Conservation (phyloP, 2,113 vertebrate species). For the Semnornis frantzii region DNA sequence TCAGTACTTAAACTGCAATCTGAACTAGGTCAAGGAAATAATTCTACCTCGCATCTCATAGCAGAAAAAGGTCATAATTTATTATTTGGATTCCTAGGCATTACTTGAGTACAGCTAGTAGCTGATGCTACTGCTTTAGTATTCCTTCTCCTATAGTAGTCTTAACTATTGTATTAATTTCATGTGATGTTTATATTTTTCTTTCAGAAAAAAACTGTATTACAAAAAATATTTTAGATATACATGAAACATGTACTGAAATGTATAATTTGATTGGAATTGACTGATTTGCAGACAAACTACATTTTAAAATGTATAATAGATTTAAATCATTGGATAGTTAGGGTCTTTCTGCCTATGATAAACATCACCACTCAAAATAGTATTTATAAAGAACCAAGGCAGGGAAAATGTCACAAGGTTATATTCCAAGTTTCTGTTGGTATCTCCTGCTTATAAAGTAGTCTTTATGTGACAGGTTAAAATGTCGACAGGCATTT, state of each 20-base stretch:
- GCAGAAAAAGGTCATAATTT: background rate
- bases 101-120: background rate
- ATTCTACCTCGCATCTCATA: background rate
- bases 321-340: background rate
- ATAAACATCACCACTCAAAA: background rate
- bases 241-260: background rate
- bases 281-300: background rate
- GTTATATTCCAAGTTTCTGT: background rate
- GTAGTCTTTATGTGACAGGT: background rate
- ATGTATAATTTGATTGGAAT: background rate
- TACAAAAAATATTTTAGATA: background rate
- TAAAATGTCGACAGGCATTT: background rate
- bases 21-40: background rate
- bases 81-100: background rate
- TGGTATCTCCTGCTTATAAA: background rate
- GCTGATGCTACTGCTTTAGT: background rate
- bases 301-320: background rate
- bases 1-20: background rate
- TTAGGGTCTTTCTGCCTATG: background rate
- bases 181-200: background rate
- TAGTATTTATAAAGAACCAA: background rate
- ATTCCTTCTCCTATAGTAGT: background rate
- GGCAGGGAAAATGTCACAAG: fast-evolving
- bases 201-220: background rate
- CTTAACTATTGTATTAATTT: background rate